Evolutionary conservation across 2,888 invertebrate genomes (phyloP).

Genomic region (Nebria brevicollis): DNA sequence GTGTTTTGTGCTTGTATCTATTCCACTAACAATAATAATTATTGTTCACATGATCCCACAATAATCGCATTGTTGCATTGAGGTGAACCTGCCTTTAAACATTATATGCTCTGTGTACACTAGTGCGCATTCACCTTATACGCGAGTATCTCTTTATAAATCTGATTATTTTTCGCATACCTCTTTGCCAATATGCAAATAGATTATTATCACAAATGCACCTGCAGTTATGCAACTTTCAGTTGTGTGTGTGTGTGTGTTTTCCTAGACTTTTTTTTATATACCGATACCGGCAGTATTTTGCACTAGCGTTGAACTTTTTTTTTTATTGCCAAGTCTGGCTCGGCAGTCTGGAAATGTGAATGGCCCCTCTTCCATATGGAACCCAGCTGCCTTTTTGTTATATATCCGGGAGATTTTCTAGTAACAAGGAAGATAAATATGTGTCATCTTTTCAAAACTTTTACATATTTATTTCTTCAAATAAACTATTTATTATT

Average conservation of each 20-base stretch:
- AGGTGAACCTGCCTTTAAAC: background rate
- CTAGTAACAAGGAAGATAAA: constrained; percentile 7
- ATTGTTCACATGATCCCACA: background rate
- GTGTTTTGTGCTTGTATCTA: background rate
- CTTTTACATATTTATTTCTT: background rate
- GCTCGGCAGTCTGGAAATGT: constrained; percentile 10
- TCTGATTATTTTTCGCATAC: constrained; percentile 1
- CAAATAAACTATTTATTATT: background rate
- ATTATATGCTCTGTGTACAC: background rate
- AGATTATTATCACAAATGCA: background rate
- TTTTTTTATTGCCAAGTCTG: constrained; percentile 5
- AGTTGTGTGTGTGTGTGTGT: background rate
- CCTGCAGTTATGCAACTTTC: constrained; percentile 4
- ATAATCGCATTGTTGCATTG: background rate
- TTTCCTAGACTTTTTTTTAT: background rate
- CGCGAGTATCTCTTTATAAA: background rate
- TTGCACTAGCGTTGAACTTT: background rate
- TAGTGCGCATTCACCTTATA: background rate
- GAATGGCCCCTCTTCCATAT: constrained; percentile 9
- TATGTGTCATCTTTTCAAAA: background rate
- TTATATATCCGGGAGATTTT: constrained; percentile 9
- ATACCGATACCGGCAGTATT: constrained; percentile 8
- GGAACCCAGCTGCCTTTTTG: background rate
- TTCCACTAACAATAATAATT: background rate
- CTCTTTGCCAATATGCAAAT: background rate